These are phyloP conservation scores for Podilymbus podiceps DNA, from an alignment of 2,113 vertebrate species.

Conservation along the genomic window DNA sequence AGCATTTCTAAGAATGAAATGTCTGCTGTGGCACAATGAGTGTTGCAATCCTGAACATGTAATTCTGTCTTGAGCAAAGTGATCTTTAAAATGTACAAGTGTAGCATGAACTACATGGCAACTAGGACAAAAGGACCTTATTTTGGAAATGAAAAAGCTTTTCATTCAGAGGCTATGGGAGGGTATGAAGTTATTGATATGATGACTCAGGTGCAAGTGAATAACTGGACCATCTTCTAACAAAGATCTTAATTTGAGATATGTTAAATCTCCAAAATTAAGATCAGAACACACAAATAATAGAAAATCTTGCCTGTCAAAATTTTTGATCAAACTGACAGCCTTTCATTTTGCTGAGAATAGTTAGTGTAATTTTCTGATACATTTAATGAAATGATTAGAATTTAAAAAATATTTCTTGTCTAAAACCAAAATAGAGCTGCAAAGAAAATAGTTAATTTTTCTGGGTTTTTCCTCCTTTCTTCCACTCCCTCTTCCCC, in stretches of 20 bases:
- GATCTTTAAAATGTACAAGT: conserved; percentile 32
- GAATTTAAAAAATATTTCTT: neutral
- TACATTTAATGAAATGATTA: neutral
- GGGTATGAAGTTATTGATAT: neutral
- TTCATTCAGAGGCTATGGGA: neutral
- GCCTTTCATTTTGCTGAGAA: neutral
- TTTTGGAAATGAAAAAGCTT: neutral
- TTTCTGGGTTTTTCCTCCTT: neutral
- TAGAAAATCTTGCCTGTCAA: neutral
- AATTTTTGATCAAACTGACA: neutral
- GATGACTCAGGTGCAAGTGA: neutral
- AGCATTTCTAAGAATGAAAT: neutral
- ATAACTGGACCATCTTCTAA: neutral
- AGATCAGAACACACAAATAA: neutral
- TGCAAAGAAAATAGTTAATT: neutral
- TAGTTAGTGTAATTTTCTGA: neutral
- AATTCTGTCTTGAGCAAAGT: conserved; percentile 37
- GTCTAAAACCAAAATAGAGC: neutral
- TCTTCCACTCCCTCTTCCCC: neutral
- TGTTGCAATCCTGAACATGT: neutral
- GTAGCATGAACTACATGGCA: neutral
- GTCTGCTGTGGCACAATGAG: neutral
- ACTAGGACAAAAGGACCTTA: neutral
- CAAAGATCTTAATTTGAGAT: neutral
- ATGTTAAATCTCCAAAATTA: neutral